Conservation (phyloP, 2,113 vertebrate species). For the Erythrolamprus reginae region DNA sequence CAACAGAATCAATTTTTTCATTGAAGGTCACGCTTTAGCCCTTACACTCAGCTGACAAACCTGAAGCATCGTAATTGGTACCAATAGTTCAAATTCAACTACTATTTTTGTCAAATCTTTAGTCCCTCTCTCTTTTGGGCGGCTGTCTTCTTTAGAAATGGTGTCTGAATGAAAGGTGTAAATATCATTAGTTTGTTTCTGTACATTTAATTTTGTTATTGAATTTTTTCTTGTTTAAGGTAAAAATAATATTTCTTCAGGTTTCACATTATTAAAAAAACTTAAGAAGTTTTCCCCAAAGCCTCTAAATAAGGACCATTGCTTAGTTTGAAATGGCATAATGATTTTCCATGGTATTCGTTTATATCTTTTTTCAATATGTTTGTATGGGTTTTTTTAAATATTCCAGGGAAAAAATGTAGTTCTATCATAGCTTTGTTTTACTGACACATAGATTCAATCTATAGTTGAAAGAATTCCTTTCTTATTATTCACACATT, state of each 20-base stretch:
- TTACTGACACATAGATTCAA: not conserved
- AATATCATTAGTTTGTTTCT: no score
- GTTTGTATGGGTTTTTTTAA: not conserved
- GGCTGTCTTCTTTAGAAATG: no score
- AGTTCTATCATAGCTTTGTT: conserved; percentile 16
- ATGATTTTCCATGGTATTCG: not conserved
- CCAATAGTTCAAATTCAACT: not conserved
- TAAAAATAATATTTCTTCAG: conserved; percentile 40
- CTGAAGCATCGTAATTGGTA: not conserved
- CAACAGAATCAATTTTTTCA: no score
- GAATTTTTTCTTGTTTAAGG: not conserved
- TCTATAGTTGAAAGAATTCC: not conserved
- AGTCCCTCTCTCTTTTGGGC: no score
- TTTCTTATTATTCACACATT: not conserved
- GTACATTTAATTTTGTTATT: no score
- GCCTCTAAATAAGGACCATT: conserved; percentile 4
- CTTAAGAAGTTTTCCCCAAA: conserved; percentile 47
- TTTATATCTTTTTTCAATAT: not conserved
- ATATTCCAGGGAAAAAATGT: not conserved
- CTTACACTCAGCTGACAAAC: no score
- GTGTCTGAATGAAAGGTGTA: no score
- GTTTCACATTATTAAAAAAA: conserved; percentile 46
- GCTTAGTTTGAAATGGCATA: conserved; percentile 1
- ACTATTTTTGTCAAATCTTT: not conserved
- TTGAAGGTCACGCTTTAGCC: no score